Evolutionary conservation across 2,888 invertebrate species (phyloP).

Genomic region (Ornithoptera priamus): DNA sequence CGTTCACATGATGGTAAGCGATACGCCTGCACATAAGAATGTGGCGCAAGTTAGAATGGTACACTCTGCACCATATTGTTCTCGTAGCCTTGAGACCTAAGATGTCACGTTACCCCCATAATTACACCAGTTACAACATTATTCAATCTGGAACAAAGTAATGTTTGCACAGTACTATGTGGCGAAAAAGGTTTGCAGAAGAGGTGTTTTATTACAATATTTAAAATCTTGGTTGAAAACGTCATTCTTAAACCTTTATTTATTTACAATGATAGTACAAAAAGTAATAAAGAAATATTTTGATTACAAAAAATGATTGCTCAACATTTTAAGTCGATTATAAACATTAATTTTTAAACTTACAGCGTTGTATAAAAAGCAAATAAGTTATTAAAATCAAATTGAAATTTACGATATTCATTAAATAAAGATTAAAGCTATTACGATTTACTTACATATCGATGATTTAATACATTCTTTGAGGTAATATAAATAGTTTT

Average conservation of each 20-base stretch:
- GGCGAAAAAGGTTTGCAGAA: no score
- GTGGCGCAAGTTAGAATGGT: no score
- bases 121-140: no score
- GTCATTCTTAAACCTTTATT: conserved; percentile 10
- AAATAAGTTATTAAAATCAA: conserved; percentile 76
- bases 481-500: conserved; percentile 57
- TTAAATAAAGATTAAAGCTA: conserved; percentile 71
- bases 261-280: conserved; percentile 4
- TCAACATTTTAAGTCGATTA: conserved; percentile 50
- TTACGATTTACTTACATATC: conserved; percentile 45
- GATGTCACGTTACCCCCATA: no score
- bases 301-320: conserved; percentile 45
- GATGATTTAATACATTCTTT: conserved; percentile 68
- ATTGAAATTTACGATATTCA: conserved; percentile 73
- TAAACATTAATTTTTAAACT: conserved; percentile 60
- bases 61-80: no score
- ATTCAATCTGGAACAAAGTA: no score
- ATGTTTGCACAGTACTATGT: no score
- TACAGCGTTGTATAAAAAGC: conserved; percentile 49
- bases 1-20: no score
- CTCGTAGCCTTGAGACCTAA: no score
- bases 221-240: not conserved
- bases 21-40: no score
- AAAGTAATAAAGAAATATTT: conserved; percentile 37
- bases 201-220: not conserved